Conservation (phyloP, 2,113 vertebrate species). For the Myocastor coypus region DNA sequence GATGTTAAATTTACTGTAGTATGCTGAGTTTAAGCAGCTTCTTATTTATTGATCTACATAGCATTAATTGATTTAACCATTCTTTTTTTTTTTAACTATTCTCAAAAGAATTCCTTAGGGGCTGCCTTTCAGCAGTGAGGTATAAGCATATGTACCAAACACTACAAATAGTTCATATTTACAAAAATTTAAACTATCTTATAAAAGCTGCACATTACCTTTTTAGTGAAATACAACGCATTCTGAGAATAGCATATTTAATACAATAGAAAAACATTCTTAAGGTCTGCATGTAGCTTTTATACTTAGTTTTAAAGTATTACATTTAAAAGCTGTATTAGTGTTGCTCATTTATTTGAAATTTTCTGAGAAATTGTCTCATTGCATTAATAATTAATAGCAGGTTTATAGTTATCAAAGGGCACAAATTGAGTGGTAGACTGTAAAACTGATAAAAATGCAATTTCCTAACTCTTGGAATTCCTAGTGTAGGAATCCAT, state of each 20-base stretch:
- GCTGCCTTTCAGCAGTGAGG: slow-evolving; percentile 82
- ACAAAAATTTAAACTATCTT: slow-evolving; percentile 81
- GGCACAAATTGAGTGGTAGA: slow-evolving; percentile 84
- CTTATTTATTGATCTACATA: slow-evolving; percentile 79
- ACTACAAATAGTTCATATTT: slow-evolving; percentile 78
- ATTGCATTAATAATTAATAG: slow-evolving; percentile 83
- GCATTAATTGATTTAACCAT: slow-evolving; percentile 75
- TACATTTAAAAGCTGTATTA: slow-evolving; percentile 84
- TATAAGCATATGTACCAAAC: slow-evolving; percentile 84
- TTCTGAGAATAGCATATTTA: slow-evolving; percentile 78
- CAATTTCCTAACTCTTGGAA: slow-evolving; percentile 82
- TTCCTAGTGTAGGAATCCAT: slow-evolving; percentile 79
- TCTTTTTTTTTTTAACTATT: no score
- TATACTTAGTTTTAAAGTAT: slow-evolving; percentile 85
- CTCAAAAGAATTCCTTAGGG: slow-evolving; percentile 66
- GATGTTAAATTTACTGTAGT: slow-evolving; percentile 76
- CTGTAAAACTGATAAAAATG: slow-evolving; percentile 83
- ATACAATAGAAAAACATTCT: slow-evolving; percentile 78
- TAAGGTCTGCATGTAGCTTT: slow-evolving; percentile 84
- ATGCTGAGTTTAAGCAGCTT: slow-evolving; percentile 80
- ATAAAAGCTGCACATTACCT: slow-evolving; percentile 80
- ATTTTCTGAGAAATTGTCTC: slow-evolving; percentile 79
- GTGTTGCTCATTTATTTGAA: slow-evolving; percentile 82
- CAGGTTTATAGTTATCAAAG: slow-evolving; percentile 89
- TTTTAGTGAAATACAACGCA: slow-evolving; percentile 72